Evolutionary conservation across 2,797 vertebrate genomes (phyloP), one percentile per base, ranked within the genome.

Genomic region (Gymnothorax reevesii): DNA sequence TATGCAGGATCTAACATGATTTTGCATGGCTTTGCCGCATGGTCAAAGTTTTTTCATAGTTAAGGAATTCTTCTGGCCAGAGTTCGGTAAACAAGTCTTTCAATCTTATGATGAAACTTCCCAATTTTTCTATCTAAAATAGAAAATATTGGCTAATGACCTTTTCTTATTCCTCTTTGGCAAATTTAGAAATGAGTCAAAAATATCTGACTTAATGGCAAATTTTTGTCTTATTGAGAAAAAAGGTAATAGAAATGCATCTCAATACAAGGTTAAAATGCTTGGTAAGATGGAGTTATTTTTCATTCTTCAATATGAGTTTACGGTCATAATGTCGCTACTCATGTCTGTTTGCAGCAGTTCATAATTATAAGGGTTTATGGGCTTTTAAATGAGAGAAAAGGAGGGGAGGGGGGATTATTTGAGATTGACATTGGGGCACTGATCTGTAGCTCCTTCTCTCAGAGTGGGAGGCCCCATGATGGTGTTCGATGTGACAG

Each of bases 311-410:
- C 33, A 2, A 1, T 33, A 33, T 7, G n/a, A 84, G 85, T 80
- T 73, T 62, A 57, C 71, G 57, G 33, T 22, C 27, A 17, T 33
- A 12, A 42, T 42, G 33, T 42, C 33, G 62, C 69, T 88, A 88
- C 85, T 83, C 57, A 55, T 84, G 82, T 85, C 62, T 75, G 33
- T 88, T 88, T 88, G 13, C 15, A 17, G 15, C 49, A 79, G 75
- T 22, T 52, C 75, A 52, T 79, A 79, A 79, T 79, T 54, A 54
- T 79, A n/a, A 54, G 7, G 17, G 49, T 54, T 54, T 22, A 25
- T 13, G 62, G 22, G 33, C 71, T 82, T 83, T n/a, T 22, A 12
- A 2, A 33, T 42, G 80, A 73, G 69, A 71, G 8, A 27, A 54
- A 52, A 17, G 60, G 8, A n/a, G 75, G 49, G 17, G 17, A 54